phyloP scores from a whole-genome alignment of 2,113 vertebrate species.

The Sinocyclocheilus maitianheensis region DNA sequence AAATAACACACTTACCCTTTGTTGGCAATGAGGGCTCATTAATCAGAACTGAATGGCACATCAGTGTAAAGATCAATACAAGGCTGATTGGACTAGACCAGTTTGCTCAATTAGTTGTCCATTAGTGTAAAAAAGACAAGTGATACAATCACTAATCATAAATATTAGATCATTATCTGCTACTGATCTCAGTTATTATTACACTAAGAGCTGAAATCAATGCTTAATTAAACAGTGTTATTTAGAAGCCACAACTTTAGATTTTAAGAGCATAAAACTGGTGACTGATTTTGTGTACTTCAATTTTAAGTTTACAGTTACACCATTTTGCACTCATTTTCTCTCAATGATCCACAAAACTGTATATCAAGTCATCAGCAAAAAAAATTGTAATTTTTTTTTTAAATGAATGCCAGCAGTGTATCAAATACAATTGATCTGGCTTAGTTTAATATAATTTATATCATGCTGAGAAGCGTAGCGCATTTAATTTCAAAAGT shows the following conservation, averaged over 20 bases:
- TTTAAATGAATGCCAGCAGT: background rate
- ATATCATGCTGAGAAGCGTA: background rate
- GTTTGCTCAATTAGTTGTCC: background rate
- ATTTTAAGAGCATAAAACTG: background rate
- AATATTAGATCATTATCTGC: background rate
- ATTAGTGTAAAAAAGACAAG: constrained; percentile 14
- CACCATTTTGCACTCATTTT: background rate
- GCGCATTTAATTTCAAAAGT: background rate
- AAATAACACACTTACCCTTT: background rate
- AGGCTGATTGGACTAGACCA: constrained; percentile 14
- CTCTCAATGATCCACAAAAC: background rate
- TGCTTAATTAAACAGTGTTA: background rate
- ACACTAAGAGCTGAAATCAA: background rate
- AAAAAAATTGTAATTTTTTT: background rate
- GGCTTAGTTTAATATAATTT: background rate
- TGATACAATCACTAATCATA: constrained; percentile 24
- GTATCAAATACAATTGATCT: background rate
- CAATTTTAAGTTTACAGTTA: background rate
- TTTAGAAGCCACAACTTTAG: background rate
- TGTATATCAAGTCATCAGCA: background rate
- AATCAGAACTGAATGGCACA: constrained; percentile 16
- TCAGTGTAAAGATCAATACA: background rate
- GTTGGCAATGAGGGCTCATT: background rate
- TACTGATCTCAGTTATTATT: background rate
- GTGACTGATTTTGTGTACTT: background rate